phyloP scores from a whole-genome alignment of 2,797 vertebrate genomes.

The Microctenopoma stevenorrisi region DNA sequence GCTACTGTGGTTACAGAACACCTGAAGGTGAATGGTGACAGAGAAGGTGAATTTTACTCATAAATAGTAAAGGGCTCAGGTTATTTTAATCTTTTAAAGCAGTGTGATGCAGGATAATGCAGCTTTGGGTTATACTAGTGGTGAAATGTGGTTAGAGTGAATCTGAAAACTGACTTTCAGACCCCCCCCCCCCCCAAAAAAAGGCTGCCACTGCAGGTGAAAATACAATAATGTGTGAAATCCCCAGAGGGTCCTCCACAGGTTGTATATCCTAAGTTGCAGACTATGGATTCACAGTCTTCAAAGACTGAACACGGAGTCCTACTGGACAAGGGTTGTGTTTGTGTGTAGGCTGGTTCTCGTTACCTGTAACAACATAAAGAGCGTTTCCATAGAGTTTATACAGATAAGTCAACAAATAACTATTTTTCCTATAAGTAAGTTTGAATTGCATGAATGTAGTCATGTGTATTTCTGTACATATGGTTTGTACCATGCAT shows the following conservation, averaged over 20 bases:
- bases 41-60: too few relatives aligned
- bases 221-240: neutral
- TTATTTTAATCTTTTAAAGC: too few relatives aligned
- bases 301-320: neutral
- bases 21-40: too few relatives aligned
- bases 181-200: too few relatives aligned
- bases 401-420: too few relatives aligned
- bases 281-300: conserved; percentile 5
- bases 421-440: neutral
- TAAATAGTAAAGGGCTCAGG: too few relatives aligned
- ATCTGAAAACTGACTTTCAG: too few relatives aligned
- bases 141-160: too few relatives aligned
- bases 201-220: neutral
- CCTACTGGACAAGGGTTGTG: neutral
- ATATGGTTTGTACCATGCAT: conserved; percentile 19
- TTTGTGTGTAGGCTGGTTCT: conserved; percentile 10
- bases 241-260: neutral
- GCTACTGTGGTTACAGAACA: too few relatives aligned
- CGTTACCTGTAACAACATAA: conserved; percentile 11
- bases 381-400: conserved; percentile 2
- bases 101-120: too few relatives aligned
- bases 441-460: neutral
- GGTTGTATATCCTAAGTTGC: neutral
- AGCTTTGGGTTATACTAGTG: too few relatives aligned
- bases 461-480: conserved; percentile 5